Percentiles rank a stretch among this genome's conserved stretches.
These are phyloP conservation scores for Anser brachyrhynchus DNA, from an alignment of 2,113 vertebrate genomes.

Conservation along the genomic window DNA sequence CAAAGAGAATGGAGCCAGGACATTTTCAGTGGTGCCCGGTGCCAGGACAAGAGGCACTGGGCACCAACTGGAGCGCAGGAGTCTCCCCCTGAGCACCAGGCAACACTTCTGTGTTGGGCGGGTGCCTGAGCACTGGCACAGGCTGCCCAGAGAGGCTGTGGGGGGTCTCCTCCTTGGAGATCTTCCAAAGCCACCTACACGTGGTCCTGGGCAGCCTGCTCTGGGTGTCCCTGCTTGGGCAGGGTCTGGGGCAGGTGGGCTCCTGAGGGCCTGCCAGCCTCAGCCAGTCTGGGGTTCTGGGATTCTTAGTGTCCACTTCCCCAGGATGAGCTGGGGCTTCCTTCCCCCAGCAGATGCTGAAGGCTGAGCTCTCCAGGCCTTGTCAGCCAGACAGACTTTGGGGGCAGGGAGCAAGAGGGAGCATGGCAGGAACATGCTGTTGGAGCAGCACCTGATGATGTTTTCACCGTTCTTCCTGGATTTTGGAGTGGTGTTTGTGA, in stretches of 20 bases:
- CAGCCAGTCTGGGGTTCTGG: neutral
- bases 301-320: neutral
- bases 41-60: neutral
- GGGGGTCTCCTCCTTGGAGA: too few relatives aligned
- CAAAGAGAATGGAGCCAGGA: neutral
- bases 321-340: neutral
- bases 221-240: neutral
- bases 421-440: neutral
- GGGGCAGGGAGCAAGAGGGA: neutral
- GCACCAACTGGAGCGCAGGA: neutral
- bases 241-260: neutral
- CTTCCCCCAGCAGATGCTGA: neutral
- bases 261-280: neutral
- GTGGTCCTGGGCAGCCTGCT: neutral
- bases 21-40: neutral
- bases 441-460: fast-evolving
- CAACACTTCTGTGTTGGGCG: neutral
- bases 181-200: neutral
- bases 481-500: neutral
- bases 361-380: neutral
- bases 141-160: neutral
- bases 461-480: neutral
- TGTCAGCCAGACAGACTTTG: neutral
- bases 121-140: neutral
- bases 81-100: neutral